Evolutionary conservation across 2,888 invertebrate genomes (phyloP), one percentile per base, ranked within the genome.

Genomic region (Chrysotoxum bicinctum): DNA sequence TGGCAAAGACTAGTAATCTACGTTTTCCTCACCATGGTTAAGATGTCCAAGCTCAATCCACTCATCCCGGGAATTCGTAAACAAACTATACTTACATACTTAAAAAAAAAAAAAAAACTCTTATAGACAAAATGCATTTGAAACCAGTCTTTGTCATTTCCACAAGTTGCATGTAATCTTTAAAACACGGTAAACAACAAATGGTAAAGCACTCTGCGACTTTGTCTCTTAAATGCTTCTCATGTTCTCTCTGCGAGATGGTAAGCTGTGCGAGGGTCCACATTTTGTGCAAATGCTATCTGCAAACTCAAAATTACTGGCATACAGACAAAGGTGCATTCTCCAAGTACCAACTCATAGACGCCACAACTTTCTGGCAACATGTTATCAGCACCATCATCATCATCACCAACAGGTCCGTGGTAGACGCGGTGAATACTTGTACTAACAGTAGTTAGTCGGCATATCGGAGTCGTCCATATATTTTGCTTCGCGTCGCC

Each of bases 301-400:
- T 58, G 77, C 82, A 52, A 69, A 32, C 66, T 35, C 37, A 10
- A 66, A 40, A 79, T 56, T 66, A 72, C 78, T 75, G 66, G 75
- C 70, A 77, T 60, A 70, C 78, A 70, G 58, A 66, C 64, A 78
- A 60, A 79, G 69, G 75, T 80, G 50, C 66, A 79, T 70, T 72
- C 21, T 12, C n/a, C 26, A 19, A 43, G 40, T 16, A 30, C 52
- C 54, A 80, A 52, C 37, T 35, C 62, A 73, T 56, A 37, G 26
- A 21, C 73, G 40, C 30, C 30, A 19, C 16, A 56, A 64, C 52
- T 56, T 60, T 14, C 50, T 50, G n/a, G 35, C 9, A 68, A 68
- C 21, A 52, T 66, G 43, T 70, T 48, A 56, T 56, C 62, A 74
- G 30, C 45, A n/a, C 32, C 40, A 52, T 35, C 64, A 40, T 68